phyloP scores from a whole-genome alignment of 1,140 invertebrate species.

The Heliconius himera region DNA sequence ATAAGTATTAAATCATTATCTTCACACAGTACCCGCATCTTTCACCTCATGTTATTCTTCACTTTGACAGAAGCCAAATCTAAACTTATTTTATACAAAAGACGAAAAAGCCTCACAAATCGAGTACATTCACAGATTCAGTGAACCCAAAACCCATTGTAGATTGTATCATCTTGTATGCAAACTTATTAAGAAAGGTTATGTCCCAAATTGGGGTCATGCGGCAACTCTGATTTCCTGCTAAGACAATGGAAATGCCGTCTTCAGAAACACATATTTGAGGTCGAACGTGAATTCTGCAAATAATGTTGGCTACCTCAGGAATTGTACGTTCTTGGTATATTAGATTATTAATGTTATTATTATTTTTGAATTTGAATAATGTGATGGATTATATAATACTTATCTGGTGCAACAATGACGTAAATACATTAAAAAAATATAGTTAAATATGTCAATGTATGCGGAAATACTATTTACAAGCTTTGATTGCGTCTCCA shows the following conservation, averaged over 20 bases:
- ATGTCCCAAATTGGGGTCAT: conserved; percentile 31
- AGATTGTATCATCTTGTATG: conserved; percentile 11
- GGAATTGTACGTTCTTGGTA: not conserved
- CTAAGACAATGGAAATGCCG: conserved; percentile 36
- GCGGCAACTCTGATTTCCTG: conserved; percentile 33
- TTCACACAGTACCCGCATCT: not conserved
- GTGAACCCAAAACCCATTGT: conserved; percentile 18
- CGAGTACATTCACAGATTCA: not conserved
- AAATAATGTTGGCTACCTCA: not conserved
- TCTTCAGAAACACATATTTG: conserved; percentile 32
- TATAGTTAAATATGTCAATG: too few relatives aligned
- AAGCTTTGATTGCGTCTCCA: too few relatives aligned
- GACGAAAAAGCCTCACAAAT: not conserved
- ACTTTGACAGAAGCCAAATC: not conserved
- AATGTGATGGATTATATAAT: not conserved
- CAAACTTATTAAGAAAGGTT: conserved; percentile 33
- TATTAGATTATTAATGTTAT: not conserved
- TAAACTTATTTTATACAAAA: not conserved
- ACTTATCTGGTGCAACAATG: too few relatives aligned
- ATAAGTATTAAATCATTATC: too few relatives aligned
- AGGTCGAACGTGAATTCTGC: conserved; percentile 2
- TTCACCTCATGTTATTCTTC: rapidly evolving
- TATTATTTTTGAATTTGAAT: not conserved
- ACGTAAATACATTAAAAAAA: too few relatives aligned
- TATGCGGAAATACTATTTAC: too few relatives aligned